Evolutionary conservation across 2,888 invertebrate genomes (phyloP).

Genomic region (Erebia palarica): DNA sequence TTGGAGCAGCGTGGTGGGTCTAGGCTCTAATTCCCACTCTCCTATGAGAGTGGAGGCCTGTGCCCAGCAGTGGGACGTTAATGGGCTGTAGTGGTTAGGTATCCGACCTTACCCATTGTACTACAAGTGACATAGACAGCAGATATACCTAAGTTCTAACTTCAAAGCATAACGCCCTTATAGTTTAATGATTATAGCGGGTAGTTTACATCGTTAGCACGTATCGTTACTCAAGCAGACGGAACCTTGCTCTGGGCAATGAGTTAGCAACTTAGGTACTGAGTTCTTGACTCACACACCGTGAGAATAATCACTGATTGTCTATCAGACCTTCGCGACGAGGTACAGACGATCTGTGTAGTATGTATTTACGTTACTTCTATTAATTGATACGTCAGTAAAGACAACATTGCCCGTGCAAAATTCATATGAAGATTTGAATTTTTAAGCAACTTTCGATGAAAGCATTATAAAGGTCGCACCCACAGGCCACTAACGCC

Average conservation of each 20-base stretch:
- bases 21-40: too few relatives aligned
- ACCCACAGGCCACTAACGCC: too few relatives aligned
- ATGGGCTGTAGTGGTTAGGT: too few relatives aligned
- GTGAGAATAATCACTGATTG: constrained; percentile 57
- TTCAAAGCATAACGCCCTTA: constrained; percentile 58
- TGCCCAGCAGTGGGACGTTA: too few relatives aligned
- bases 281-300: constrained; percentile 64
- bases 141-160: constrained; percentile 24
- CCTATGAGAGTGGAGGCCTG: too few relatives aligned
- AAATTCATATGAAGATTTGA: not conserved
- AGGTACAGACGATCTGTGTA: constrained; percentile 20
- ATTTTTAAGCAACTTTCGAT: too few relatives aligned
- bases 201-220: constrained; percentile 61
- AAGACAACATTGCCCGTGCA: not conserved
- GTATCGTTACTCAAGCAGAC: constrained; percentile 62
- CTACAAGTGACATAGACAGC: not conserved
- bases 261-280: constrained; percentile 16
- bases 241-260: constrained; percentile 62
- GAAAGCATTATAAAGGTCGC: too few relatives aligned
- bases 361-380: not conserved
- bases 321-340: constrained; percentile 42
- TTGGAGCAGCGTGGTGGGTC: too few relatives aligned
- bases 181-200: constrained; percentile 35
- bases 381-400: constrained; percentile 30
- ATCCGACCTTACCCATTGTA: not conserved